phyloP scores from a whole-genome alignment of 2,888 invertebrate genomes.

The Amorpha juglandis region DNA sequence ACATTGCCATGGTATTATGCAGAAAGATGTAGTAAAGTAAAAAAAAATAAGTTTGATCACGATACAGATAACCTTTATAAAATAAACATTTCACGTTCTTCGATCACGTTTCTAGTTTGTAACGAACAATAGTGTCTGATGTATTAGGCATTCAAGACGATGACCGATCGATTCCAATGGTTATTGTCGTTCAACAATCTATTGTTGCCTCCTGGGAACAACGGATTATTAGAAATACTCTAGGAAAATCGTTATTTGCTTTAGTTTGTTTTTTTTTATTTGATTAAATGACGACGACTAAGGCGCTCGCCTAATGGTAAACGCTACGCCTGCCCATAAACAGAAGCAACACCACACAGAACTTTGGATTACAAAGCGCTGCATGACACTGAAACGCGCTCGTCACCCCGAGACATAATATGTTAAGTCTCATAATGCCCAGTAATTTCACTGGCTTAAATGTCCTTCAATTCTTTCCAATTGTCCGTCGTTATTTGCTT shows the following conservation, averaged over 20 bases:
- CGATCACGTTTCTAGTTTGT: constrained; percentile 34
- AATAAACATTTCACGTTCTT: constrained; percentile 39
- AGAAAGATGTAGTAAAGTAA: constrained; percentile 3
- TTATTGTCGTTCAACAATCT: constrained; percentile 31
- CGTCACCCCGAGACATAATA: no score
- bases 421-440: no score
- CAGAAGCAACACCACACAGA: no score
- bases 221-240: constrained; percentile 11
- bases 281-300: no score
- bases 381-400: no score
- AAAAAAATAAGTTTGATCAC: background rate
- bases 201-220: constrained; percentile 37
- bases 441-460: no score
- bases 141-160: constrained; percentile 40
- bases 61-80: constrained; percentile 36
- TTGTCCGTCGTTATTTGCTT: no score
- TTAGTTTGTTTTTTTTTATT: constrained; percentile 3
- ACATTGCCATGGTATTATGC: background rate
- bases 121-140: constrained; percentile 33
- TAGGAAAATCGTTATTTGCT: background rate
- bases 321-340: no score
- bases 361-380: no score
- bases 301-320: no score
- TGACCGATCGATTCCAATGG: constrained; percentile 34
- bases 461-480: no score